Percentiles rank a stretch among this genome's conserved stretches.
phyloP scores from a whole-genome alignment of 1,140 invertebrate species.

The Lordiphosa mommai region DNA sequence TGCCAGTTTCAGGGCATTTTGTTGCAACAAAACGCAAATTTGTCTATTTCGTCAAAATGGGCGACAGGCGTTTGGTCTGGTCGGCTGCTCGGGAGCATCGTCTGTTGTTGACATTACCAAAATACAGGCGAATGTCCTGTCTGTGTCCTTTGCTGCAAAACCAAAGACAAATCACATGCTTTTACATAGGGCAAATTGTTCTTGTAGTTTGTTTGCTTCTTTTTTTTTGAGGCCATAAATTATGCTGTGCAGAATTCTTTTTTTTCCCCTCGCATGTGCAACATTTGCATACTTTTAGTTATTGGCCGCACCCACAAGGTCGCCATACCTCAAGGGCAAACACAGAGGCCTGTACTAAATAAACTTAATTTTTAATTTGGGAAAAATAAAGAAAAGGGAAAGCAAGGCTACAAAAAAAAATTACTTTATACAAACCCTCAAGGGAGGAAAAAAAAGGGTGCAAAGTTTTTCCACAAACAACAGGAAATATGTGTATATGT shows the following conservation, averaged over 20 bases:
- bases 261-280: conserved; percentile 24
- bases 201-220: conserved; percentile 42
- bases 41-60: conserved; percentile 76
- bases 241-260: conserved; percentile 50
- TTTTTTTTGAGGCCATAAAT: conserved; percentile 47
- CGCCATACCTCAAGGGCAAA: conserved; percentile 55
- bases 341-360: conserved; percentile 28
- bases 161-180: conserved; percentile 75
- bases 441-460: conserved; percentile 49
- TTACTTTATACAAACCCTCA: conserved; percentile 18
- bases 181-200: conserved; percentile 72
- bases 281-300: conserved; percentile 66
- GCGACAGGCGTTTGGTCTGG: conserved; percentile 62
- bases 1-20: conserved; percentile 60
- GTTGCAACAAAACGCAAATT: conserved; percentile 76
- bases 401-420: conserved; percentile 59
- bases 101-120: conserved; percentile 72
- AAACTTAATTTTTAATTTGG: conserved; percentile 68
- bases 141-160: conserved; percentile 14
- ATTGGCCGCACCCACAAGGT: conserved; percentile 50
- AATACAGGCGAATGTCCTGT: conserved; percentile 19
- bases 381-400: conserved; percentile 12
- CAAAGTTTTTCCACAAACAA: conserved; percentile 73
- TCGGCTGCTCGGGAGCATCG: conserved; percentile 36
- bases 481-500: conserved; percentile 51